Conservation (phyloP, 2,797 vertebrate genomes). For the Strix occidentalis region DNA sequence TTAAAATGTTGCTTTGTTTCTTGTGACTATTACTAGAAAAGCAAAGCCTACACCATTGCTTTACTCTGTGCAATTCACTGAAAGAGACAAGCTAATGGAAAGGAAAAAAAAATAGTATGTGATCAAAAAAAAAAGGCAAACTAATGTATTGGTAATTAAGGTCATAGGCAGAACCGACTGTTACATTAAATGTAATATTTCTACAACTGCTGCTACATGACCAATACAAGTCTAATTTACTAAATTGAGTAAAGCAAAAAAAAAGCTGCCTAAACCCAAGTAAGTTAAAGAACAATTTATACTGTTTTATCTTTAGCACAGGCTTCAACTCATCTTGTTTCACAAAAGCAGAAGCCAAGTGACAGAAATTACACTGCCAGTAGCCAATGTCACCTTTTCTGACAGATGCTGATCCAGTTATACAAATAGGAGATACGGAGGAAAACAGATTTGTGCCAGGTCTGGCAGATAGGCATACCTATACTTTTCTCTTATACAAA, state of each 20-base stretch:
- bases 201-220: background rate
- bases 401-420: background rate
- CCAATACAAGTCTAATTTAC: background rate
- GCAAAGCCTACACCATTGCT: background rate
- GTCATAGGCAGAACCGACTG: background rate
- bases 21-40: background rate
- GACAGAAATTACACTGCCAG: background rate
- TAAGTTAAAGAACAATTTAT: background rate
- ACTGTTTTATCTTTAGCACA: background rate
- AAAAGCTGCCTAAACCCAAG: background rate
- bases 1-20: background rate
- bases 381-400: background rate
- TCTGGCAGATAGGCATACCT: background rate
- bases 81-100: background rate
- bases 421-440: rapidly evolving
- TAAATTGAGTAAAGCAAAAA: background rate
- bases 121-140: background rate
- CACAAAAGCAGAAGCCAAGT: background rate
- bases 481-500: background rate
- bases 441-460: background rate
- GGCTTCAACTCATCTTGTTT: background rate
- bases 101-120: background rate
- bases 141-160: background rate
- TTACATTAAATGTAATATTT: background rate
- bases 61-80: background rate